Evolutionary conservation across 1,140 invertebrate genomes (phyloP).

Genomic region (Mya arenaria): DNA sequence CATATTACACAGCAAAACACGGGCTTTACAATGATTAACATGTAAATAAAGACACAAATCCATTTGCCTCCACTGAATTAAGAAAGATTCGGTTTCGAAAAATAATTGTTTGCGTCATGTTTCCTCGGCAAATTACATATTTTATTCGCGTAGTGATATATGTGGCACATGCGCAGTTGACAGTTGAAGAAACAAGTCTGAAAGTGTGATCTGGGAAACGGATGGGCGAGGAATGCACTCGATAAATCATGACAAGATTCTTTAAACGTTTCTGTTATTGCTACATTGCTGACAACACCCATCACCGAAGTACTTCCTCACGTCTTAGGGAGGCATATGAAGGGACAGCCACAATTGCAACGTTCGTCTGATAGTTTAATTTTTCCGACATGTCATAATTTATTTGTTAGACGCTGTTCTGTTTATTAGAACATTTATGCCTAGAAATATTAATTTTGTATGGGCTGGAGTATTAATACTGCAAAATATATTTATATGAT

Average conservation of each 20-base stretch:
- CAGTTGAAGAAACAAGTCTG: slow-evolving; percentile 15
- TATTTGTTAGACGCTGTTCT: too few species aligned
- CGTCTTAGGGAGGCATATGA: too few species aligned
- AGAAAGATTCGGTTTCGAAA: neutral
- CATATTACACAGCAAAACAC: slow-evolving; percentile 28
- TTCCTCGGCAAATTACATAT: slow-evolving; percentile 48
- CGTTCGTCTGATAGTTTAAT: too few species aligned
- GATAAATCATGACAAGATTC: slow-evolving; percentile 43
- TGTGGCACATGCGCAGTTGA: slow-evolving; percentile 9
- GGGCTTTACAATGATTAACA: slow-evolving; percentile 20
- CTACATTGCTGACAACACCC: too few species aligned
- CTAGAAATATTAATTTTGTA: too few species aligned
- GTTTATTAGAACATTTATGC: too few species aligned
- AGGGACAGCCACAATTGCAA: too few species aligned
- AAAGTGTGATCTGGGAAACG: slow-evolving; percentile 8
- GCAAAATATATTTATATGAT: too few species aligned
- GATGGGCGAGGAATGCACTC: slow-evolving; percentile 11
- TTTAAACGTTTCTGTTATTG: too few species aligned
- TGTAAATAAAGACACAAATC: slow-evolving; percentile 40
- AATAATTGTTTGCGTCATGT: slow-evolving; percentile 46
- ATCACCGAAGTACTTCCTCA: too few species aligned
- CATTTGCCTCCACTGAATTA: slow-evolving; percentile 8
- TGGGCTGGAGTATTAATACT: too few species aligned
- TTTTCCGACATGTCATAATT: too few species aligned
- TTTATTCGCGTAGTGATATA: slow-evolving; percentile 47